phyloP scores from a whole-genome alignment of 2,113 vertebrate species.

The Neolamprologus cancellatus region DNA sequence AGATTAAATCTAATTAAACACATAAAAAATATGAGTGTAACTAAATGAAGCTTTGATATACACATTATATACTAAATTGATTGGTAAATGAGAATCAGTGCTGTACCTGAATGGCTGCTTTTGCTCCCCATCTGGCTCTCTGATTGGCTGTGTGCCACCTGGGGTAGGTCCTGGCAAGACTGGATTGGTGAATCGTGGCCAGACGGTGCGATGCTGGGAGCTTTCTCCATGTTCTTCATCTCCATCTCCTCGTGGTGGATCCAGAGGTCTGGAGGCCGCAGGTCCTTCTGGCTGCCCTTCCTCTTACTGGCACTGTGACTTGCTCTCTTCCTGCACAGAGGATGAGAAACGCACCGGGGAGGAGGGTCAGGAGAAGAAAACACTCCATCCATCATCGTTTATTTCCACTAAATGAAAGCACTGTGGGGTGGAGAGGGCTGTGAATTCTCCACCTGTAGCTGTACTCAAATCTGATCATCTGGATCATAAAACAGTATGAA shows the following conservation, averaged over 20 bases:
- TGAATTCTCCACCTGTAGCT: neutral
- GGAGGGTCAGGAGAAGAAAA: neutral
- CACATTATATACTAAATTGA: neutral
- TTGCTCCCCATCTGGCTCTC: slow-evolving; percentile 90
- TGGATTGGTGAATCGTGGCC: slow-evolving; percentile 78
- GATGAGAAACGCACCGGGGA: neutral
- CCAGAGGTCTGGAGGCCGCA: slow-evolving; percentile 91
- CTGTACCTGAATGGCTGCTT: slow-evolving; percentile 84
- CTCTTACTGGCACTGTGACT: slow-evolving; percentile 81
- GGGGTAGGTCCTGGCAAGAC: slow-evolving; percentile 84
- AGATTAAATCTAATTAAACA: neutral
- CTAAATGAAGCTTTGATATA: neutral
- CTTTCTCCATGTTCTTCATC: slow-evolving; percentile 94
- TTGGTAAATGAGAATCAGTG: neutral
- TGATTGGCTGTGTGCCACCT: slow-evolving; percentile 87
- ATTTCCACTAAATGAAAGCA: neutral
- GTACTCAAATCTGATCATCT: neutral
- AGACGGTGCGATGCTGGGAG: slow-evolving; percentile 70
- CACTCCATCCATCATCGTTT: neutral
- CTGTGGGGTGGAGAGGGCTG: neutral
- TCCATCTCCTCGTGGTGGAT: slow-evolving; percentile 98
- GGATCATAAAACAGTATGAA: neutral
- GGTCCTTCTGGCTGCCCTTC: slow-evolving; percentile 92
- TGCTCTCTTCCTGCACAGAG: slow-evolving; percentile 77
- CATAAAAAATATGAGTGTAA: neutral